Evolutionary conservation across 2,797 vertebrate species (phyloP).

Genomic region (Rhinatrema bivittatum): DNA sequence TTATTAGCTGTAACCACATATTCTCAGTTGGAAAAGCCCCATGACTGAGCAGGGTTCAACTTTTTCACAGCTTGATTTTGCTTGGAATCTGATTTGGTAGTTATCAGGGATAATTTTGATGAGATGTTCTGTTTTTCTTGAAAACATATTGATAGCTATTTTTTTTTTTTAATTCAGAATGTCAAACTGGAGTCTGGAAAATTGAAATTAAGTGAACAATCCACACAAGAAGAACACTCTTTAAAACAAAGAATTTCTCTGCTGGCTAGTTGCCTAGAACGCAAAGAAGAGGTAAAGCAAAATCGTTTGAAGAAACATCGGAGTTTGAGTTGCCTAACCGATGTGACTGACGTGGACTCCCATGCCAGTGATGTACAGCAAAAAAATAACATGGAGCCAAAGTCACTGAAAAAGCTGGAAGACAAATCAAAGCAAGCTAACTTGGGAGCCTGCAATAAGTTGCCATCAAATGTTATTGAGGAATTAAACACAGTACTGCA

Average conservation of each 20-base stretch:
- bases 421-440: slow-evolving; percentile 16
- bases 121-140: too few relatives aligned
- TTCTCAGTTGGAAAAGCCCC: too few relatives aligned
- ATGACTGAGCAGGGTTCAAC: too few relatives aligned
- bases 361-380: neutral
- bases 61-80: too few relatives aligned
- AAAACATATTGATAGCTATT: slow-evolving; percentile 11
- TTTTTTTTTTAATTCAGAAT: slow-evolving; percentile 26
- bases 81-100: too few relatives aligned
- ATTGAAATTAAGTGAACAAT: slow-evolving; percentile 16
- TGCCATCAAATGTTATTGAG: slow-evolving; percentile 69
- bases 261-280: slow-evolving; percentile 43
- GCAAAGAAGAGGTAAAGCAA: slow-evolving; percentile 32
- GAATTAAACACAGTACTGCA: slow-evolving; percentile 77
- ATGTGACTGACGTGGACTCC: slow-evolving; percentile 6
- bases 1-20: too few relatives aligned
- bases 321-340: slow-evolving; percentile 32
- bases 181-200: slow-evolving; percentile 25
- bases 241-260: slow-evolving; percentile 43
- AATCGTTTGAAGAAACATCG: slow-evolving; percentile 24
- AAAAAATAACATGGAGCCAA: slow-evolving; percentile 16
- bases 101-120: too few relatives aligned
- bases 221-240: slow-evolving; percentile 11
- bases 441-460: slow-evolving; percentile 37
- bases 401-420: slow-evolving; percentile 32